These are phyloP conservation scores for Steinernema feltiae DNA, from an alignment of 1,140 invertebrate species.

Conservation along the genomic window DNA sequence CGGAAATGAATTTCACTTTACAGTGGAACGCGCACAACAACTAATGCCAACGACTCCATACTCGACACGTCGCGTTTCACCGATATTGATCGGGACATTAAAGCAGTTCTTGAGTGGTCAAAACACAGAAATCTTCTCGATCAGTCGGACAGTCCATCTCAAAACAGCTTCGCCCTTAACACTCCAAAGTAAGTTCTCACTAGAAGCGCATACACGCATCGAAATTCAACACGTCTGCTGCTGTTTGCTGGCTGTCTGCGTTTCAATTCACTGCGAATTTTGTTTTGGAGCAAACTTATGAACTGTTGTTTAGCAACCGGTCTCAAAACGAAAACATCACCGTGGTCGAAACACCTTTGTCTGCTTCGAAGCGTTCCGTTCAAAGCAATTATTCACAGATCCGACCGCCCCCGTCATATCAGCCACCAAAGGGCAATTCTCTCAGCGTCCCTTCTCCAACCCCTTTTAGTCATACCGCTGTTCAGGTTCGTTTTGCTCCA, in stretches of 20 bases:
- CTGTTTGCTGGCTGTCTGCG: background rate
- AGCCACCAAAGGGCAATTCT: background rate
- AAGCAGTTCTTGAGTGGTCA: background rate
- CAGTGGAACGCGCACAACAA: background rate
- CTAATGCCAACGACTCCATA: background rate
- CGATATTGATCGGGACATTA: background rate
- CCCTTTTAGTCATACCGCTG: background rate
- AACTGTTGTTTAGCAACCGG: conserved; percentile 6
- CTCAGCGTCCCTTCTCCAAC: background rate
- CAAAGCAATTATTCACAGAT: conserved; percentile 3
- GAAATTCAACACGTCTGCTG: background rate
- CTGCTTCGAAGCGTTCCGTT: background rate
- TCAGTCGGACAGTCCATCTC: background rate
- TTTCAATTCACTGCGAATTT: too few species aligned
- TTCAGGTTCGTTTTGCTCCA: background rate
- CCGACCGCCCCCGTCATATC: background rate
- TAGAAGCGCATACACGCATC: background rate
- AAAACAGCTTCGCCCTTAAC: background rate
- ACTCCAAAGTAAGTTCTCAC: background rate
- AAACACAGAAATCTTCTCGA: background rate
- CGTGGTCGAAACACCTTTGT: background rate
- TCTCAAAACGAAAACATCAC: conserved; percentile 14
- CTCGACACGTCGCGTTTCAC: background rate
- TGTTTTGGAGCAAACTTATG: background rate
- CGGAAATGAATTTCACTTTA: background rate